Conservation (phyloP, 2,113 vertebrate species). For the Eulacestoma nigropectus region DNA sequence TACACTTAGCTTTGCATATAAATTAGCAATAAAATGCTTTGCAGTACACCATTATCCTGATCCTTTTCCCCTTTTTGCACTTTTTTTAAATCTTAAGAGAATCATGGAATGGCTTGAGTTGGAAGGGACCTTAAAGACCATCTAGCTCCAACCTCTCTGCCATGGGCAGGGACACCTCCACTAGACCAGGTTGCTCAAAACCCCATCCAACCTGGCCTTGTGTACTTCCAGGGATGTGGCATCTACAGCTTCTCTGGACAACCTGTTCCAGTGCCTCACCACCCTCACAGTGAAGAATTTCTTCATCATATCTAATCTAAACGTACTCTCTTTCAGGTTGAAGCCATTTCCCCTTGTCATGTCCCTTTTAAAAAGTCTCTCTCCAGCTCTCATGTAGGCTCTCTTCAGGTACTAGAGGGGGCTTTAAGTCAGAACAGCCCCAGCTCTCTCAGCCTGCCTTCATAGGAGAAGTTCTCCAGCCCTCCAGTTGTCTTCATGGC, state of each 20-base stretch:
- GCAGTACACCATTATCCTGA: not conserved
- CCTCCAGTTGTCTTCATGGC: not conserved
- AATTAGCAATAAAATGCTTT: not conserved
- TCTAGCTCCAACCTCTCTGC: not conserved
- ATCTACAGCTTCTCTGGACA: not conserved
- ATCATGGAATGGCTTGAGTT: not conserved
- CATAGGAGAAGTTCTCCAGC: not conserved
- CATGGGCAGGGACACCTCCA: not conserved
- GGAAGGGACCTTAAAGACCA: not conserved
- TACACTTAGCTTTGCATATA: not conserved
- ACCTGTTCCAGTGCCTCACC: not conserved
- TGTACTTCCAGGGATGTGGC: not conserved
- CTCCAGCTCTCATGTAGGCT: not conserved
- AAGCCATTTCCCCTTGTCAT: not conserved
- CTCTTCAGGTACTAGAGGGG: not conserved
- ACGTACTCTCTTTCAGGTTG: not conserved
- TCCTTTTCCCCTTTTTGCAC: not conserved
- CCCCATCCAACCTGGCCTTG: not conserved
- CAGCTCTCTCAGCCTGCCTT: not conserved
- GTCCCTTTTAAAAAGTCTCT: not conserved
- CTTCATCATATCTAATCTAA: not conserved
- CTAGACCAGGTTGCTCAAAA: not conserved
- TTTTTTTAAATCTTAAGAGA: not conserved
- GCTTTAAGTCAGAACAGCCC: not conserved
- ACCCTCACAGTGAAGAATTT: not conserved